Evolutionary conservation across 2,888 invertebrate genomes (phyloP), one percentile per base, ranked within the genome.

Genomic region (Ernsta delagoae): DNA sequence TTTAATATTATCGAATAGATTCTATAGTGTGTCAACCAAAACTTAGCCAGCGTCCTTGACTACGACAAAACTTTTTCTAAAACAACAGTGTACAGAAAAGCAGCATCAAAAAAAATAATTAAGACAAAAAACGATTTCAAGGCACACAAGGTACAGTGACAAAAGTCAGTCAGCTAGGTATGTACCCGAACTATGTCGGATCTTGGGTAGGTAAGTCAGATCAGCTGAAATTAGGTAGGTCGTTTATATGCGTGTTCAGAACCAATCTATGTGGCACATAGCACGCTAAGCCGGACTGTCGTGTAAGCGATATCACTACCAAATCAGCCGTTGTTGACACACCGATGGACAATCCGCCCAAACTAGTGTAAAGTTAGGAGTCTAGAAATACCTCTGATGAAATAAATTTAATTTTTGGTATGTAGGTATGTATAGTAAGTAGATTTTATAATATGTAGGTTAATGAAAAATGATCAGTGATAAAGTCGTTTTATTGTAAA

Each of bases 201-300:
- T 31, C 8, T 54, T 56, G n/a, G 34, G 34, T 11, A 34, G 48
- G 12, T 61, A 31, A 48, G 61, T 8, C 53, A 53, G 50, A 39
- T 62, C 62, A 62, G 53, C 62, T 16, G 50, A 62, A 53, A 53
- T 53, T 62, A 62, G 62, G 53, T 7, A 53, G 53, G 9, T 62
- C 62, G 62, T 50, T 24, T 62, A 61, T 50, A 61, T 53, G 62
- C 62, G 53, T 62, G 62, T 62, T 62, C 62, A 53, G 53, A 53
- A 45, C 53, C 62, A 53, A 62, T 62, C 50, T 62, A 62, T 39
- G 53, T 62, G 62, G 50, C 39, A 62, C 53, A 62, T 53, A 39
- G 62, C 36, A 16, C 36, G 9, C 62, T 53, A 62, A 62, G 62
- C 62, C 62, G 53, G 16, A 62, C 53, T 39, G 62, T 53, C 62